Conservation (phyloP, 2,113 vertebrate genomes). For the Halcyon senegalensis region DNA sequence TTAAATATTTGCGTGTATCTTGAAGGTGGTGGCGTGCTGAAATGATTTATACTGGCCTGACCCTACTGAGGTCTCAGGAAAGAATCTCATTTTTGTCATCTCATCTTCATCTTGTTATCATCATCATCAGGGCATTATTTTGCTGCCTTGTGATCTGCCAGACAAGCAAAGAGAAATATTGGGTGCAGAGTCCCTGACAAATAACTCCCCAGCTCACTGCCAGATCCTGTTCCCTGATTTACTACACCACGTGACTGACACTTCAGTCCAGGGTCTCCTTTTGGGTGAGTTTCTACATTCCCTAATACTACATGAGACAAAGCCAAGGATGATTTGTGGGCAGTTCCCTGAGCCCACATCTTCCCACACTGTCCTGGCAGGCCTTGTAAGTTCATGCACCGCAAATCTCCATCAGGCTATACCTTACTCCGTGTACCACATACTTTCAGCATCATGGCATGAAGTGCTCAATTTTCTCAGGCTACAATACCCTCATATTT, state of each 20-base stretch:
- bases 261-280: neutral
- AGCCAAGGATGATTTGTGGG: neutral
- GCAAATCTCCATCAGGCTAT: neutral
- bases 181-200: neutral
- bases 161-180: neutral
- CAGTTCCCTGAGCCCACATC: neutral
- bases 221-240: neutral
- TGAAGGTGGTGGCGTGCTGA: neutral
- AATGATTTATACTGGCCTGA: neutral
- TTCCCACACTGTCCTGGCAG: neutral
- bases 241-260: rapidly evolving
- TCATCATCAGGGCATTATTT: neutral
- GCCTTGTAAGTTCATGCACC: rapidly evolving
- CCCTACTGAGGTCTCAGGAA: neutral
- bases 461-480: neutral
- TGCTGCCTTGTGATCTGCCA: neutral
- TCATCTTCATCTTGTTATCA: neutral
- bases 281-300: neutral
- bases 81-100: neutral
- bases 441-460: neutral
- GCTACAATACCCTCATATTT: neutral
- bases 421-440: neutral
- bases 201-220: neutral
- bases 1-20: neutral
- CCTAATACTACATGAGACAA: neutral